These are phyloP conservation scores for Phylloscopus collybita DNA, from an alignment of 2,797 vertebrate species.

Conservation along the genomic window DNA sequence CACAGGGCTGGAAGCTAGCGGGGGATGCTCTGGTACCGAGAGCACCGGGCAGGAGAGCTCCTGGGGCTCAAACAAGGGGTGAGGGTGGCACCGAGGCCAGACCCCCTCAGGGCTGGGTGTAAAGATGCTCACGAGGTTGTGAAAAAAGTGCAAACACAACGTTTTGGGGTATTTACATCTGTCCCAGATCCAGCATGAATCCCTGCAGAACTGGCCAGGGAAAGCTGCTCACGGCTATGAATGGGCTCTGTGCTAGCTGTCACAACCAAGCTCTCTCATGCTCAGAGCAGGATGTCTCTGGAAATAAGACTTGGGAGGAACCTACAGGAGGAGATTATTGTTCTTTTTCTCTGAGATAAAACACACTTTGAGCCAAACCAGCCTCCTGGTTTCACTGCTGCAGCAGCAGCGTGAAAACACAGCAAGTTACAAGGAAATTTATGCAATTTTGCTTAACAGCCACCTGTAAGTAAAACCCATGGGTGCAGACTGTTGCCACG, in stretches of 20 bases:
- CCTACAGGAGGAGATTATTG: neutral
- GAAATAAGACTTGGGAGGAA: neutral
- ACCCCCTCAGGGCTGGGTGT: neutral
- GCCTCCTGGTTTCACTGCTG: neutral
- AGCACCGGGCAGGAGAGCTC: neutral
- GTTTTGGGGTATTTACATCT: neutral
- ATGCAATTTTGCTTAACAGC: neutral
- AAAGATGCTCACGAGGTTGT: accelerated
- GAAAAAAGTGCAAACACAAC: neutral
- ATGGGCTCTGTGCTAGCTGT: neutral
- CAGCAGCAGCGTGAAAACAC: neutral
- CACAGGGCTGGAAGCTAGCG: neutral
- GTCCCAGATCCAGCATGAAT: neutral
- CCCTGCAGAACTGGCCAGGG: neutral
- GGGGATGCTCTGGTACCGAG: accelerated
- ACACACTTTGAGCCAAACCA: neutral
- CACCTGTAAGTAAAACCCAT: neutral
- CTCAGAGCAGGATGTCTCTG: neutral
- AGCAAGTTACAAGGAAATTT: neutral
- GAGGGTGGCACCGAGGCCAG: neutral
- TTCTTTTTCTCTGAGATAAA: neutral
- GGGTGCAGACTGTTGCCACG: neutral
- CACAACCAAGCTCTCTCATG: neutral
- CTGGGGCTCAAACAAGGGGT: accelerated
- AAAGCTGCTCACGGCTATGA: neutral